A percentile compares a stretch with the other conserved stretches of the same genome.
Conservation (phyloP, 2,797 vertebrate genomes). For the Emys orbicularis region DNA sequence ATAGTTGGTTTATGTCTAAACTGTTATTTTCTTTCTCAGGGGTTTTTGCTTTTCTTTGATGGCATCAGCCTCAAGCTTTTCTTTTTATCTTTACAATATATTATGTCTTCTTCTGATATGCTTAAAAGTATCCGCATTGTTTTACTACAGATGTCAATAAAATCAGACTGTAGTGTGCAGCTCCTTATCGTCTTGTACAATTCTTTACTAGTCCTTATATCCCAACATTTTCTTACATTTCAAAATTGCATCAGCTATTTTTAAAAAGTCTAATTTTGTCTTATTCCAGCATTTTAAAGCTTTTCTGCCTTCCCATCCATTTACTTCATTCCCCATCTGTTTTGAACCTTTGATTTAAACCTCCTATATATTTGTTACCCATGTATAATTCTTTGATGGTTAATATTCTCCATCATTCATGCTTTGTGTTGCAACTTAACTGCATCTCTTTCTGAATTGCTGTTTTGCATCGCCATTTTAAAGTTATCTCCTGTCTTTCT, state of each 20-base stretch:
- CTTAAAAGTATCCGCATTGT: not conserved
- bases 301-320: not conserved
- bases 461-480: not conserved
- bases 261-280: not conserved
- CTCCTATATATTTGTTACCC: too few species aligned
- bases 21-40: not conserved
- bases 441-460: not conserved
- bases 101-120: too few species aligned
- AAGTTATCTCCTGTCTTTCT: not conserved
- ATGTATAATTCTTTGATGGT: too few species aligned
- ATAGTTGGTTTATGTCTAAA: constrained; percentile 37
- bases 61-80: not conserved
- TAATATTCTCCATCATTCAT: accelerated
- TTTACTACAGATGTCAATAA: not conserved
- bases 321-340: not conserved
- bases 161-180: not conserved
- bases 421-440: not conserved
- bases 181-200: not conserved
- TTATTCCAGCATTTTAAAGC: not conserved
- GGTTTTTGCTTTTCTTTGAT: not conserved
- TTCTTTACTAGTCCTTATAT: not conserved
- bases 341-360: not conserved
- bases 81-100: too few species aligned
- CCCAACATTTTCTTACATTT: not conserved
- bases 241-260: too few species aligned